Evolutionary conservation across 2,888 invertebrate genomes (phyloP).

Genomic region (Megamerina dolium): DNA sequence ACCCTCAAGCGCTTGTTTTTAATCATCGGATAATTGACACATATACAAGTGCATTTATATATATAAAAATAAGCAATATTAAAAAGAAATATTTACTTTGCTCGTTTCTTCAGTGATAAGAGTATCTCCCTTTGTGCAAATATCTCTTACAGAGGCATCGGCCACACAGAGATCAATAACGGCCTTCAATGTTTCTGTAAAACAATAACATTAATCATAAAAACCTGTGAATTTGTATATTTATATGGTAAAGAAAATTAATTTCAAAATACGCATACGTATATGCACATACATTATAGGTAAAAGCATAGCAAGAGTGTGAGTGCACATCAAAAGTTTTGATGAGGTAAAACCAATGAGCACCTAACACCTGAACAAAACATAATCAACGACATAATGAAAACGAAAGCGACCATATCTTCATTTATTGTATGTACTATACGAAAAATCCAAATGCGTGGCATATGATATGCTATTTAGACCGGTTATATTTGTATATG

Average conservation of each 20-base stretch:
- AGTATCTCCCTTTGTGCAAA: conserved; percentile 90
- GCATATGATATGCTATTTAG: too few relatives aligned
- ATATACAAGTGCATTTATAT: too few relatives aligned
- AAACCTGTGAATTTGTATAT: background rate
- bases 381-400: too few relatives aligned
- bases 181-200: conserved; percentile 82
- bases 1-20: conserved; percentile 45
- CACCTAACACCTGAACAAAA: too few relatives aligned
- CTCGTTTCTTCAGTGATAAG: conserved; percentile 83
- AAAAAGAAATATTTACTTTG: conserved; percentile 57
- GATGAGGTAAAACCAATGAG: too few relatives aligned
- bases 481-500: too few relatives aligned
- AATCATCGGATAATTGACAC: conserved; percentile 44
- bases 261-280: background rate
- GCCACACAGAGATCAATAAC: conserved; percentile 80
- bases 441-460: too few relatives aligned
- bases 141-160: conserved; percentile 81
- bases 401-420: too few relatives aligned
- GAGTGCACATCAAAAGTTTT: too few relatives aligned
- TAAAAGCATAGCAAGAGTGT: too few relatives aligned
- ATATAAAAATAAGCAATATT: background rate
- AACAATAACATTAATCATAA: too few relatives aligned
- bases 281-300: background rate
- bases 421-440: too few relatives aligned
- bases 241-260: background rate